Base-by-base conservation (phyloP, 1,140 invertebrate genomes). In the Aphidius gifuensis region DNA sequence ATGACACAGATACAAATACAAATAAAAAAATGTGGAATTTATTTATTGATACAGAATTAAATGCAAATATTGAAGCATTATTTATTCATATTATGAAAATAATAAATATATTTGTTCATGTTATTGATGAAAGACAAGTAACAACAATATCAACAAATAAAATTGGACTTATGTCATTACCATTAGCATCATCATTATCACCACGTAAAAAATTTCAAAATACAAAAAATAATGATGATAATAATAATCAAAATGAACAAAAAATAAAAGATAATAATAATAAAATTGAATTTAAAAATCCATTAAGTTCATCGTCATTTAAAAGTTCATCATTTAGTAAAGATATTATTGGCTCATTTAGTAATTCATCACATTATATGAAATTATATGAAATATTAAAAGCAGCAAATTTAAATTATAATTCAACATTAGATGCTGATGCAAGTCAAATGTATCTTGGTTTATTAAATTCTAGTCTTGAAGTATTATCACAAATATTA, bases 361-460 rank as follows among this genome's bases (percentile, higher is more conserved):
- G 81, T 45, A 85, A 84, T 55, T 82, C 85, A 16, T 86, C 88
- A 1, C 88, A 92, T 74, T 94, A 93, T 74, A 83, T 90, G 77
- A 90, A 89, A 71, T 78, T 94, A 21, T 89, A 90, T 73, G 90
- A 91, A 16, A 85, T 87, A 21, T 71, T 94, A 8, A 87, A 85
- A 71, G 87, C 86, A 62, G 87, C 91, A 5, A 90, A 92, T 76
- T 85, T 85, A 2, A 93, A 92, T 83, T 93, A 93, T 74, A 90
- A 90, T 80, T 88, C 89, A 57, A 92, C 89, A 5, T 75, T 93
- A 46, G 90, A 93, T 58, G 78, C 86, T 21, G 84, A 84, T 64
- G 84, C 83, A 5, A 88, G 86, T 64, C 88, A 93, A 71, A 90
- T 89, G 74, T 92, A 94, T 74, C 78, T 90, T 49, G 83, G 82